Base-by-base conservation (phyloP, 2,797 vertebrate species). In the Oryzias dopingdopingensis region DNA sequence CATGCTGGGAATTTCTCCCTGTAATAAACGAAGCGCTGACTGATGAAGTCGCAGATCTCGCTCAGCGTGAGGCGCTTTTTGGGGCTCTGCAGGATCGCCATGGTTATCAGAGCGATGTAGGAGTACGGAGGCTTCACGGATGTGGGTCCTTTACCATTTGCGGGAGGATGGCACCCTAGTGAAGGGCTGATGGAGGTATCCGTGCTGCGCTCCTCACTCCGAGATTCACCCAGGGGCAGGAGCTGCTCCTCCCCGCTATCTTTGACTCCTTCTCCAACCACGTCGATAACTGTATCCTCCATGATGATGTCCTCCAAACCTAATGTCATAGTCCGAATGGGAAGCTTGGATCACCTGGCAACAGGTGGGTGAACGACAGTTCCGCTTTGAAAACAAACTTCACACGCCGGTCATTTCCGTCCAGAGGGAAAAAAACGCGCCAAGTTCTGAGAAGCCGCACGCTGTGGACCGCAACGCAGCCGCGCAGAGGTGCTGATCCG, bases 11-110 rank as follows among this genome's bases (percentile, higher is more conserved):
- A 95, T 49, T 92, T 94, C 77, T 92, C 92, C 65, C 92, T 84
- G 82, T 95, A 96, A 52, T 95, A 95, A 1, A 77, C 86, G 74
- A 96, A 96, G 69, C 94, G 93, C 17, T 89, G 87, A 84, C 94
- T 93, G 91, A 96, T 96, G 46, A 96, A 95, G 86, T 94, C 93
- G 63, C 95, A 96, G 63, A 96, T 95, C 77, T 93, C 94, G 62
- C 94, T 92, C 60, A 96, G 94, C 4, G 95, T 95, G 49, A 96
- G 92, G 2, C 92, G 90, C 66, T 93, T 91, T 80, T 91, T 93
- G 0, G 94, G 94, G 52, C 94, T 96, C 85, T 95, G 93, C 59
- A 94, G 87, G 17, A 96, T 95, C 57, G 95, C 92, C 95, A 96
- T 96, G 10, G 94, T 93, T 75, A 96, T 96, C 70, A 96, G 88